Percentiles rank a stretch among this genome's conserved stretches.
Conservation (phyloP, 2,113 vertebrate species). For the Artemisiospiza belli region DNA sequence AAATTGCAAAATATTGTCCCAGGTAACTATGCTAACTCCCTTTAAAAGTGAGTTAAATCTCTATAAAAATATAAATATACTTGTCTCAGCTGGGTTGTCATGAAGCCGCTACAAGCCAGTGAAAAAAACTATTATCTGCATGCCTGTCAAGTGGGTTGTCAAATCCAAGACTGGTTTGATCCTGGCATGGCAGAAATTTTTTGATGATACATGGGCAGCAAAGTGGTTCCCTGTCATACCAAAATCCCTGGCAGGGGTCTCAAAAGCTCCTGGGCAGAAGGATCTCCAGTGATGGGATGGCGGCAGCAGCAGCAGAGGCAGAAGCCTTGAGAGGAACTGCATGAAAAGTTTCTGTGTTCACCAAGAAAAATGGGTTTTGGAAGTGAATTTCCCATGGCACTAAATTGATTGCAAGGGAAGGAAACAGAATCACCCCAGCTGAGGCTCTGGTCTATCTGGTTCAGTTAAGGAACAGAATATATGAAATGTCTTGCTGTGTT, state of each 20-base stretch:
- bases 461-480: not conserved
- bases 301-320: not conserved
- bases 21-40: not conserved
- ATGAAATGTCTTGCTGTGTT: not conserved
- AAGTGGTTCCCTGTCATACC: not conserved
- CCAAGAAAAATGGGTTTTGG: not conserved
- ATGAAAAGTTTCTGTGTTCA: not conserved
- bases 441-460: not conserved
- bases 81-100: not conserved
- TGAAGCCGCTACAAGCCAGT: not conserved
- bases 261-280: accelerated
- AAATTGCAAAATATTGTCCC: not conserved
- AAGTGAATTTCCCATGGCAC: not conserved
- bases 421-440: not conserved
- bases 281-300: not conserved
- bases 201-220: not conserved
- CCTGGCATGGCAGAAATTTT: not conserved
- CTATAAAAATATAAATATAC: not conserved
- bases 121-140: not conserved
- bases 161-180: not conserved
- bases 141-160: not conserved
- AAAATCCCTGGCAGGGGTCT: not conserved
- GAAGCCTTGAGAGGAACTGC: not conserved
- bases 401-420: not conserved
- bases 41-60: not conserved